A percentile compares a stretch with the other conserved stretches of the same genome.
Conservation (phyloP, 2,888 invertebrate species). For the Holacanthella duospinosa region DNA sequence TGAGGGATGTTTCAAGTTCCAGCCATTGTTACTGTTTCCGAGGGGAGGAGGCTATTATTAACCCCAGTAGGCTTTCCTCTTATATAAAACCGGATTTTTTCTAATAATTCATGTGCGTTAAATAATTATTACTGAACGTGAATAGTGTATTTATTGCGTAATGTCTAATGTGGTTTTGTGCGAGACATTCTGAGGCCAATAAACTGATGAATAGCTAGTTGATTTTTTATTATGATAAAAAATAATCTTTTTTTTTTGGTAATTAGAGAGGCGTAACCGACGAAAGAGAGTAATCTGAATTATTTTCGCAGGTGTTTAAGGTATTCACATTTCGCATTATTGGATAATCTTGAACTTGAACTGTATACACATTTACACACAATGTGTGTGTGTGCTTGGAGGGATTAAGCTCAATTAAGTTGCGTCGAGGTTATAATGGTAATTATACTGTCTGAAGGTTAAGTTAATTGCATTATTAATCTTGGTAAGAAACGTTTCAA, state of each 20-base stretch:
- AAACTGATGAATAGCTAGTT: too few species aligned
- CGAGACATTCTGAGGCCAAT: background rate
- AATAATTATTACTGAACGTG: background rate
- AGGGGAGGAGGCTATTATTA: background rate
- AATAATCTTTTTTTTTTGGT: too few species aligned
- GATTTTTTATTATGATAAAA: background rate
- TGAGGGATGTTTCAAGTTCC: background rate
- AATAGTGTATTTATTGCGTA: background rate
- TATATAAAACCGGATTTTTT: background rate
- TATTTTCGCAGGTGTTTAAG: background rate
- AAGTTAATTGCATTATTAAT: too few species aligned
- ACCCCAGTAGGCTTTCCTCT: background rate
- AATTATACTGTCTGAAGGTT: too few species aligned
- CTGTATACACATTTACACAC: too few species aligned
- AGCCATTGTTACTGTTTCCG: background rate
- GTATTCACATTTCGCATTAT: too few species aligned
- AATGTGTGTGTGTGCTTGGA: too few species aligned
- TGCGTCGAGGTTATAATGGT: too few species aligned
- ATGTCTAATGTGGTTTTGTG: too few species aligned
- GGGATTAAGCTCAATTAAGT: too few species aligned
- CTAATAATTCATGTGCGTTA: background rate
- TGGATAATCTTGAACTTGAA: too few species aligned
- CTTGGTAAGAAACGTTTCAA: too few species aligned
- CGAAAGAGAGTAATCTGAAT: background rate
- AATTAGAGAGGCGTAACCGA: background rate